Base-by-base conservation (phyloP, 2,888 invertebrate species). In the Uloborus plumipes region DNA sequence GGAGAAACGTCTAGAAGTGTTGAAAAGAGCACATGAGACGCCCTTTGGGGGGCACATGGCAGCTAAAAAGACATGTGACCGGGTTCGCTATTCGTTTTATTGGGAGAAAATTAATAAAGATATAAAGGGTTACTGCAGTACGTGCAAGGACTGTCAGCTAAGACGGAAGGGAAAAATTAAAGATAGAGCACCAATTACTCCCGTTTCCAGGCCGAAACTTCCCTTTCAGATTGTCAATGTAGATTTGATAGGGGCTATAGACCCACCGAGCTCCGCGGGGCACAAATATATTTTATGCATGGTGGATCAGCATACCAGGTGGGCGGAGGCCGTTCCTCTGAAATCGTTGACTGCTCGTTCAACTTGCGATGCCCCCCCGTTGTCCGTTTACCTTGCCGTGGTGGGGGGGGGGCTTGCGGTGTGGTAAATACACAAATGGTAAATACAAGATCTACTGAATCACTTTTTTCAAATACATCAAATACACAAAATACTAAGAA, bases 171-270 rank as follows among this genome's bases (percentile, higher is more conserved):
- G 26, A 16, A 71, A 50, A 49, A 20, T 47, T 14, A 6, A 11
- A 6, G 31, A 26, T 31, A 58, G 51, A 20, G 13, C 31, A 4
- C 47, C 22, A 15, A 61, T 58, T 20, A 47, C 50, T 0, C 59
- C 71, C 16, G 18, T 71, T 2, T 6, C 39, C 18, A 26, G 71
- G 22, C 71, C 59, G 2, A 58, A 18, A 13, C 47, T 59, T 16
- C 71, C 58, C 2, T 71, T 71, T 59, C 59, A 64, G 55, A 65
- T 65, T 14, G 62, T 73, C 13, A 55, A 64, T n/a, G 15, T 64
- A 6, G 64, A 65, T 64, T 7, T 73, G 39, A 64, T 64, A 16
- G 64, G 73, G 26, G 64, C 53, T 22, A 53, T 73, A 22, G 55
- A 73, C 18, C 73, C 73, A 0, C 64, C 53, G n/a, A 69, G 69